These are phyloP conservation scores for Drosophila busckii DNA, from an alignment of 1,140 invertebrate species.

Conservation along the genomic window DNA sequence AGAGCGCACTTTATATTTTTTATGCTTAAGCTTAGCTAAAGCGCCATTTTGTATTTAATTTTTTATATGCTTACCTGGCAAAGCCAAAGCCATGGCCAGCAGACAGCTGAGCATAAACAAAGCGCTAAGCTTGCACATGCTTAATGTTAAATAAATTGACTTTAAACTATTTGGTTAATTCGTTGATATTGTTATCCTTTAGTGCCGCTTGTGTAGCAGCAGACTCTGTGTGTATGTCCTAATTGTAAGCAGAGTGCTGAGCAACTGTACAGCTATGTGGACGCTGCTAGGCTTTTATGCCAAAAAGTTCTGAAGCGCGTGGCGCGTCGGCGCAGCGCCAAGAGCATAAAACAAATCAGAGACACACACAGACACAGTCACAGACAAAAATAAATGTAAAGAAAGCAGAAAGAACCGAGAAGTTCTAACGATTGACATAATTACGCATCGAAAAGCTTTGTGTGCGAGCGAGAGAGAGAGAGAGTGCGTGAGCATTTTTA, in stretches of 20 bases:
- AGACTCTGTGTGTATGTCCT: constrained; percentile 32
- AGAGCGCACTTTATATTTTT: no score
- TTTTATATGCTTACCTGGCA: constrained; percentile 39
- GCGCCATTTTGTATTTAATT: no score
- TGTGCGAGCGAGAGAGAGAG: no score
- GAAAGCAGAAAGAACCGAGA: constrained; percentile 7
- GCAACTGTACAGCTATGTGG: constrained; percentile 59
- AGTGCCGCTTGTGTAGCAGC: constrained; percentile 1
- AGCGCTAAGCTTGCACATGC: constrained; percentile 50
- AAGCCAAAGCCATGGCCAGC: constrained; percentile 34
- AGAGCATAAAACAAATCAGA: neutral
- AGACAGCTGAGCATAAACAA: constrained; percentile 45
- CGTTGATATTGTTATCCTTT: neutral
- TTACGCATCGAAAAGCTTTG: no score
- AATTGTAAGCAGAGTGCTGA: constrained; percentile 70
- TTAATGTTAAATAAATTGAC: no score
- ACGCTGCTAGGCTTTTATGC: constrained; percentile 67
- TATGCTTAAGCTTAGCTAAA: no score
- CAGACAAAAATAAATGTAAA: neutral
- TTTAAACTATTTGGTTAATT: no score
- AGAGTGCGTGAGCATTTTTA: no score
- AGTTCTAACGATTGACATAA: constrained; percentile 53
- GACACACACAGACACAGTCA: constrained; percentile 1
- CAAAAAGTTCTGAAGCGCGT: constrained; percentile 52
- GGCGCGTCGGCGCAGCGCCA: neutral